A percentile compares a stretch with the other conserved stretches of the same genome.
These are phyloP conservation scores for Eilema depressum DNA, from an alignment of 2,888 invertebrate species.

Conservation along the genomic window DNA sequence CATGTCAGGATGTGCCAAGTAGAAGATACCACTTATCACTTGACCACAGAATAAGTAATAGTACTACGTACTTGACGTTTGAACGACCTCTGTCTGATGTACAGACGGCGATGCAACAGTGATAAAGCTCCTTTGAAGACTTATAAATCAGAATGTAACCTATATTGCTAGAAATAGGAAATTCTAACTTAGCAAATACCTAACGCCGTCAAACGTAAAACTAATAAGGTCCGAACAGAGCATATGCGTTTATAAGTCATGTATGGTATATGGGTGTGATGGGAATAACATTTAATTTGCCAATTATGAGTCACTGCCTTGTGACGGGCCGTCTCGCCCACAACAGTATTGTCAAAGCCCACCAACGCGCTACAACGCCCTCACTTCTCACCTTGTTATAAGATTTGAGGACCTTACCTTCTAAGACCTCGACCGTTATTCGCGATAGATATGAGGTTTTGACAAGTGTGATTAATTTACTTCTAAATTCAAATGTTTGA, in stretches of 20 bases:
- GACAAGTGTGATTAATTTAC: neutral
- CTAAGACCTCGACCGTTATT: slow-evolving; percentile 63
- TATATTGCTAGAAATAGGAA: neutral
- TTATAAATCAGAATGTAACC: neutral
- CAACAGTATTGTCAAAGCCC: slow-evolving; percentile 45
- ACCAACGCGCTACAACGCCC: slow-evolving; percentile 56
- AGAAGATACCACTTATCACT: neutral
- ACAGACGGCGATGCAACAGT: neutral
- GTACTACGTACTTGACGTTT: no score
- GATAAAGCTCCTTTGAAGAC: slow-evolving; percentile 3
- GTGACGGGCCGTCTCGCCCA: slow-evolving; percentile 52
- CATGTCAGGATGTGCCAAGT: neutral
- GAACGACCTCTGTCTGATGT: slow-evolving; percentile 5
- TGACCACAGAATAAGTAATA: no score
- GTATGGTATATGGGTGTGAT: slow-evolving; percentile 44
- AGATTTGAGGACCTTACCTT: slow-evolving; percentile 61
- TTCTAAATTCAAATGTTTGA: neutral
- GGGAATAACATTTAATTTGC: slow-evolving; percentile 44
- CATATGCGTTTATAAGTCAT: neutral
- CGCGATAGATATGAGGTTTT: slow-evolving; percentile 33
- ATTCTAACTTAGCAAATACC: neutral
- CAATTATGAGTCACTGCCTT: slow-evolving; percentile 49
- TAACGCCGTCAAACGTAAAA: neutral
- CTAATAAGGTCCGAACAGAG: neutral
- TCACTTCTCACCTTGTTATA: slow-evolving; percentile 60